Evolutionary conservation across 2,888 invertebrate species (phyloP).

Genomic region (Hypercompe scribonia): DNA sequence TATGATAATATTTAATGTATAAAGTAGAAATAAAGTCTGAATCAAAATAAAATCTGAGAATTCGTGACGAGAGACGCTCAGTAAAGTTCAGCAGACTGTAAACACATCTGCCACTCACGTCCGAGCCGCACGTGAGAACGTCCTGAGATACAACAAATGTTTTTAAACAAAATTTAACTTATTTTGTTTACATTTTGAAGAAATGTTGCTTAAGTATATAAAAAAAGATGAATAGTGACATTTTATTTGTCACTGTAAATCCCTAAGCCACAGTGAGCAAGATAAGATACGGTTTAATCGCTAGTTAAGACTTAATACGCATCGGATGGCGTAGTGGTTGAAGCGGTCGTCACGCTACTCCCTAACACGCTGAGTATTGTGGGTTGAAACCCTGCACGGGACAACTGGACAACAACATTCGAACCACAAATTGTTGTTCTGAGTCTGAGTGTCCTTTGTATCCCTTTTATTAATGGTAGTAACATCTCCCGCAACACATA

Average conservation of each 20-base stretch:
- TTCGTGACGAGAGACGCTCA: slow-evolving; percentile 23
- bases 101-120: slow-evolving; percentile 52
- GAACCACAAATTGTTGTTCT: too few relatives aligned
- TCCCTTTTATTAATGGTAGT: too few relatives aligned
- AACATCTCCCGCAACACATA: too few relatives aligned
- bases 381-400: too few relatives aligned
- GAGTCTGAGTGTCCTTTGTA: too few relatives aligned
- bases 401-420: too few relatives aligned
- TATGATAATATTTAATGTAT: neutral
- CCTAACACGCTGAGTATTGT: too few relatives aligned
- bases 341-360: too few relatives aligned
- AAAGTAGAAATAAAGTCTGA: slow-evolving; percentile 14
- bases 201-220: neutral
- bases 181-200: slow-evolving; percentile 10
- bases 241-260: neutral
- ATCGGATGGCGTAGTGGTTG: too few relatives aligned
- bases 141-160: slow-evolving; percentile 21
- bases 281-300: too few relatives aligned
- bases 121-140: slow-evolving; percentile 25
- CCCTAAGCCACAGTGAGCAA: neutral
- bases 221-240: neutral
- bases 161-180: slow-evolving; percentile 15
- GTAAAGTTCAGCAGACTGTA: slow-evolving; percentile 31
- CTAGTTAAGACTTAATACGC: too few relatives aligned
- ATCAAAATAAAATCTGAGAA: slow-evolving; percentile 41